phyloP scores from a whole-genome alignment of 2,888 invertebrate species.

The Nowickia ferox region DNA sequence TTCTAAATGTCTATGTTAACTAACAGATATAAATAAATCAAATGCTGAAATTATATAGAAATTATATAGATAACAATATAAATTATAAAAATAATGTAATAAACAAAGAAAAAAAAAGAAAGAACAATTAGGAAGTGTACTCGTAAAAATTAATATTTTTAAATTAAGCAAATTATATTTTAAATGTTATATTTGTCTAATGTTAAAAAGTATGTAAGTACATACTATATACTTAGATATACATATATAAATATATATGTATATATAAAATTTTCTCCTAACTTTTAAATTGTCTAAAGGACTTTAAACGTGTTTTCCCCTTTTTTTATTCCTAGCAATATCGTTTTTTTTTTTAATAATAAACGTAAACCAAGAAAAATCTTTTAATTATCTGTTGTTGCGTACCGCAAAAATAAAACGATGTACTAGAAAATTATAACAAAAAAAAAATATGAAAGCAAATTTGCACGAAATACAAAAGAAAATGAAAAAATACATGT shows the following conservation, averaged over 20 bases:
- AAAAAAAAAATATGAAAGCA: neutral
- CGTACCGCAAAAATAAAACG: slow-evolving; percentile 7
- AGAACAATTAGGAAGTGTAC: slow-evolving; percentile 16
- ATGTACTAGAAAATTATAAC: neutral
- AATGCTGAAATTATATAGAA: slow-evolving; percentile 64
- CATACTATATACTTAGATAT: neutral
- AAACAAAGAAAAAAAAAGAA: slow-evolving; percentile 6
- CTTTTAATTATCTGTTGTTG: slow-evolving; percentile 20
- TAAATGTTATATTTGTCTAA: slow-evolving; percentile 47
- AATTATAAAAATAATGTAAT: neutral
- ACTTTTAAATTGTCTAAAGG: slow-evolving; percentile 47
- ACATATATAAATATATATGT: too few species aligned
- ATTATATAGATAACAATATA: slow-evolving; percentile 7
- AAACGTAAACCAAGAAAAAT: slow-evolving; percentile 25
- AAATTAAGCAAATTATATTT: slow-evolving; percentile 16
- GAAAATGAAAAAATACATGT: slow-evolving; percentile 6
- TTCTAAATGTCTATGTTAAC: slow-evolving; percentile 73
- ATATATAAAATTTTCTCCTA: neutral
- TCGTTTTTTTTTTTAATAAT: slow-evolving; percentile 15
- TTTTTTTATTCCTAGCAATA: slow-evolving; percentile 7
- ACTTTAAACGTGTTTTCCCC: slow-evolving; percentile 54
- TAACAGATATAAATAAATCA: slow-evolving; percentile 40
- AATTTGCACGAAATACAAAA: slow-evolving; percentile 32
- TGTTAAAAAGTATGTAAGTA: neutral
- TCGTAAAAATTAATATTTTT: slow-evolving; percentile 25